Base-by-base conservation (phyloP, 2,888 invertebrate species). In the Seira musarum region DNA sequence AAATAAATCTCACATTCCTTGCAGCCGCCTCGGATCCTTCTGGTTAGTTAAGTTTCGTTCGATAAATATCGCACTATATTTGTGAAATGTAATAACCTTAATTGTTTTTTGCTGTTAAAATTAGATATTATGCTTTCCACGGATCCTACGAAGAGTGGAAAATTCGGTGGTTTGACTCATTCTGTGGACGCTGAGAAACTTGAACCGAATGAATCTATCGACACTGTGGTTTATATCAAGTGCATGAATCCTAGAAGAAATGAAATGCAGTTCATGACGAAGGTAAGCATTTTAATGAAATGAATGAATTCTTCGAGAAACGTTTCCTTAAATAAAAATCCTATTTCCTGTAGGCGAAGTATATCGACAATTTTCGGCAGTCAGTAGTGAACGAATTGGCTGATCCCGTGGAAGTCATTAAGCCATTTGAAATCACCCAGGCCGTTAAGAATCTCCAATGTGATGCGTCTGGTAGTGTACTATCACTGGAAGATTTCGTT, bases 381-480 rank as follows among this genome's bases (percentile, higher is more conserved):
- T 15, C 71, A 0, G 22, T 86, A 25, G 71, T 61, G 2, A 78
- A 82, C 15, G 85, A 86, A 64, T 30, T 72, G 22, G 72, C 80
- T 17, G 84, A 84, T 66, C 74, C 72, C 10, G 68, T 86, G 10
- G 77, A 82, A 25, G 81, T 85, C 2, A 66, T 84, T 25, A 24
- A 66, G 0, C 84, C 86, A 2, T 84, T 84, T 71, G 66, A 83
- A 61, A 67, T 82, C 0, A 24, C 63, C 8, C 83, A 85, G 22
- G 46, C 25, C 10, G 72, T 79, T 5, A 49, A 46, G 0, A 84
- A 83, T 53, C 57, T 78, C 0, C 77, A 82, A 35, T 74, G 68
- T 13, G 82, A 80, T 6, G 67, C 70, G 61, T 21, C 82, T 15
- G 79, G 72, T 0, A 64, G 61, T 64, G 65, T 82, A 21, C 79